A percentile compares a stretch with the other conserved stretches of the same genome.
Conservation (phyloP, 35 echinoderm and acorn worm genomes). For the Nesometra sesokonis region DNA sequence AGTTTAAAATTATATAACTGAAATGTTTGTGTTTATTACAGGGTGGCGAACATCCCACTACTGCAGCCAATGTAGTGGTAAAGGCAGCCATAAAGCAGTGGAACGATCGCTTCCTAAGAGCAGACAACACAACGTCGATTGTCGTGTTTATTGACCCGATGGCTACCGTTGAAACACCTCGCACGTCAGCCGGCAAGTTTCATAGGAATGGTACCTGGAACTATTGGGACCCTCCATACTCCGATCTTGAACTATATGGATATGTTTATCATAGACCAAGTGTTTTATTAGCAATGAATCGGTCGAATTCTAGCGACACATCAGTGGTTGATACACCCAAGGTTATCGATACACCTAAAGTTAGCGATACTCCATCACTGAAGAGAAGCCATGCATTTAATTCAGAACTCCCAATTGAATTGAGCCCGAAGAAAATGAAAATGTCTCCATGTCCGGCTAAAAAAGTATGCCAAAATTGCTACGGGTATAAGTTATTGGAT, state of each 20-base stretch:
- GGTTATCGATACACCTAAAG: background rate
- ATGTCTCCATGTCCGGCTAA: background rate
- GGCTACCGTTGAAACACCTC: background rate
- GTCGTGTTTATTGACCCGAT: slow-evolving; percentile 68
- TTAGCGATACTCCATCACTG: background rate
- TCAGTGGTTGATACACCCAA: no score
- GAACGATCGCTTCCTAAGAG: slow-evolving; percentile 58
- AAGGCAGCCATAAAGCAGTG: slow-evolving; percentile 59
- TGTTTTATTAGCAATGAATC: background rate
- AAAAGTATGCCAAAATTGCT: background rate
- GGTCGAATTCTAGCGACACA: no score
- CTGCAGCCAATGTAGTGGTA: slow-evolving; percentile 60
- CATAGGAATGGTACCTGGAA: background rate
- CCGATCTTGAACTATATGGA: background rate
- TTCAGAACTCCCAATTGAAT: background rate
- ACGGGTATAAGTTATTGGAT: background rate
- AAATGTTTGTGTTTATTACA: no score
- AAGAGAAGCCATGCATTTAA: background rate
- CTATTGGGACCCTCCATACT: background rate
- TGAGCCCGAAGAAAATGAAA: background rate
- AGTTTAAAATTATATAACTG: no score
- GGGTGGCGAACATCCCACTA: slow-evolving; percentile 18
- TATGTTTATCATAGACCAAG: background rate
- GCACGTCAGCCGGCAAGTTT: background rate
- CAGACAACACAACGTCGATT: slow-evolving; percentile 86